These are phyloP conservation scores for Metalampra italica DNA, from an alignment of 2,888 invertebrate genomes.

Conservation along the genomic window DNA sequence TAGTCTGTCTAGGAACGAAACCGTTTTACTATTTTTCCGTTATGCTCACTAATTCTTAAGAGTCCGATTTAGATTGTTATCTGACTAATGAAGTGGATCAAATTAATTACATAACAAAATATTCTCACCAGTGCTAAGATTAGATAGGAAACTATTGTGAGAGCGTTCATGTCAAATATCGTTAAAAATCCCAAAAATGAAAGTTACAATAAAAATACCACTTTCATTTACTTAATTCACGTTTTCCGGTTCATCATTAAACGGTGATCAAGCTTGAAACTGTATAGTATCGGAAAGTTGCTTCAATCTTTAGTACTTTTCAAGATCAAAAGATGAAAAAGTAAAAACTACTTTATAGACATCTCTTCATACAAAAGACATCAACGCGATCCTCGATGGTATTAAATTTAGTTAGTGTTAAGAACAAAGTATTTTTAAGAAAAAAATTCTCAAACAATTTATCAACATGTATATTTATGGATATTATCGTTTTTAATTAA, in stretches of 20 bases:
- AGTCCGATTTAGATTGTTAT: too few relatives aligned
- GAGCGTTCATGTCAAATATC: background rate
- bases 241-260: conserved; percentile 9
- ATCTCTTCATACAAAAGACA: conserved; percentile 33
- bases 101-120: too few relatives aligned
- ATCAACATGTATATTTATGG: background rate
- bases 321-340: background rate
- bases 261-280: background rate
- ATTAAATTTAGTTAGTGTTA: background rate
- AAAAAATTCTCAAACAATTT: background rate
- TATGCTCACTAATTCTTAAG: too few relatives aligned
- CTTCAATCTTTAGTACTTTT: too few relatives aligned
- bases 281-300: background rate
- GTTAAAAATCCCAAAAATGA: conserved; percentile 3
- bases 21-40: too few relatives aligned
- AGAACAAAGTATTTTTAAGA: too few relatives aligned
- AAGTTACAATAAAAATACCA: conserved; percentile 8
- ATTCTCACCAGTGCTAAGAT: background rate
- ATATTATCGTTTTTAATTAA: too few relatives aligned
- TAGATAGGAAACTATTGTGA: background rate
- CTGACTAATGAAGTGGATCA: too few relatives aligned
- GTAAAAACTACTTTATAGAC: too few relatives aligned
- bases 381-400: conserved; percentile 27
- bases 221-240: conserved; percentile 12
- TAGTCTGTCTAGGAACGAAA: too few relatives aligned